Conservation (phyloP, 2,797 vertebrate genomes). For the Florisuga fusca region DNA sequence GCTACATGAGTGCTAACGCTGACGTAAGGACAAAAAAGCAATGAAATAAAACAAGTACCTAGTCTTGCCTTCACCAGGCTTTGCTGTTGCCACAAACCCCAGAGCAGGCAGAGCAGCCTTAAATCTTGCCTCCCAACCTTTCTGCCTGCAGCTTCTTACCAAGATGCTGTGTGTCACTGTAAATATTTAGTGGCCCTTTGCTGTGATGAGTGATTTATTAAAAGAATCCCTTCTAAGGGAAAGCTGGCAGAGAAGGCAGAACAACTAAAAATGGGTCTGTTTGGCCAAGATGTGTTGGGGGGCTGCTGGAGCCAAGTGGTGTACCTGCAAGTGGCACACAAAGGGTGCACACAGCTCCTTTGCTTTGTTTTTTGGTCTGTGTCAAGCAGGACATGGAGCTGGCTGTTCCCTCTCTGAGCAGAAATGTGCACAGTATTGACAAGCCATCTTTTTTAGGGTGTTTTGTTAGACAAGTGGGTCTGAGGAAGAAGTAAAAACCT, state of each 20-base stretch:
- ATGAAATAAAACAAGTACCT: background rate
- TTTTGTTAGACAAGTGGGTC: background rate
- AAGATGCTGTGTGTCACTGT: background rate
- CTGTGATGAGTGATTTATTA: background rate
- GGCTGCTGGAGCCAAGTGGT: background rate
- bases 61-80: background rate
- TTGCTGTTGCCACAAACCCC: background rate
- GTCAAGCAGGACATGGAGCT: background rate
- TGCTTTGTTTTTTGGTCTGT: background rate
- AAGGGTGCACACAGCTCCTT: background rate
- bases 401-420: background rate
- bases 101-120: background rate
- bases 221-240: background rate
- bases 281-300: background rate
- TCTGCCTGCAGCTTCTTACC: background rate
- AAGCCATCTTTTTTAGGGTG: background rate
- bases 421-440: background rate
- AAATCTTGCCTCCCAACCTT: background rate
- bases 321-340: background rate
- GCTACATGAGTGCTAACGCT: background rate
- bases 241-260: background rate
- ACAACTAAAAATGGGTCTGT: background rate
- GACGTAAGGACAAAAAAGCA: background rate
- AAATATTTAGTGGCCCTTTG: constrained; percentile 37
- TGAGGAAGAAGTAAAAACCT: background rate